Base-by-base conservation (phyloP, 2,888 invertebrate genomes). In the Corbicula japonica region DNA sequence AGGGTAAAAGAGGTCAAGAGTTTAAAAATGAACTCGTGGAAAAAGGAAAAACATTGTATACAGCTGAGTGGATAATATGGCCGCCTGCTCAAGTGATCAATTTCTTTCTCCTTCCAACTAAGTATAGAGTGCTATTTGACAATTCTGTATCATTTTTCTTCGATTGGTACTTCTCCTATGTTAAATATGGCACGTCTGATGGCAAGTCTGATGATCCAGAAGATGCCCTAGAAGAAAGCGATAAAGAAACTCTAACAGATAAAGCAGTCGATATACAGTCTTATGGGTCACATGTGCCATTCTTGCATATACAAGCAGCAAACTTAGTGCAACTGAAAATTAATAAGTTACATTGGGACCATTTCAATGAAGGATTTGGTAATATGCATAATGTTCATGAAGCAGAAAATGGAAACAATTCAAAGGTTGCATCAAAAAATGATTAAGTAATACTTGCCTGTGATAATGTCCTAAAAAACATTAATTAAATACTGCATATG, bases 1-100 rank as follows among this genome's bases (percentile, higher is more conserved):
- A 87, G 62, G 80, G 80, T 1, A 80, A 84, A 54, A 66, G 76
- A 23, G 60, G 71, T 12, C 35, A 46, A 23, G 80, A 86, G 15
- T 69, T 86, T 10, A 87, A 84, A 68, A 61, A 71, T 46, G 87
- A 89, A 58, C 58, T 86, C 8, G 54, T 62, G 18, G 83, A 81
- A 34, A 98, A 98, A 93, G 97, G 96, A 26, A 95, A 95, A 94
- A 95, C 94, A 84, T 94, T 98, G 15, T 98, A 97, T 91, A 94
- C 95, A 61, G 97, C 97, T 6, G 98, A 98, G 92, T 98, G 97
- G 97, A 92, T 97, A 6, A 95, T 98, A 32, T 98, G 98, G 98
- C 98, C 98, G 0, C 97, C 97, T 6, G 98, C 97, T 0, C 98
- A 98, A 93, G 94, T 97, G 50, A 94, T 98, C n/a, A 98, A 98